These are phyloP conservation scores for Chromobotia macracanthus DNA, from an alignment of 2,797 vertebrate species.

Conservation along the genomic window DNA sequence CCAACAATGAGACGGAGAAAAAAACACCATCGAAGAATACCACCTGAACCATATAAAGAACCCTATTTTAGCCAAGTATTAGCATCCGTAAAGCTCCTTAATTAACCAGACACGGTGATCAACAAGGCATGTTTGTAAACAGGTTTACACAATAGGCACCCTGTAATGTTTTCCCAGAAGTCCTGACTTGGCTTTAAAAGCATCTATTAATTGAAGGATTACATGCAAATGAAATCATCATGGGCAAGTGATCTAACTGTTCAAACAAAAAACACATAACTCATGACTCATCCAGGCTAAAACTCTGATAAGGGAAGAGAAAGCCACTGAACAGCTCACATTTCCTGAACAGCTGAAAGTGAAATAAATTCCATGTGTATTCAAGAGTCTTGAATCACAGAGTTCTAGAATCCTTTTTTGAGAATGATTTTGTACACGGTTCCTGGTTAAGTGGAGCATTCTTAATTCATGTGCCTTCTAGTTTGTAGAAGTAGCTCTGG, in stretches of 20 bases:
- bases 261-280: constrained; percentile 41
- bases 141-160: constrained; percentile 45
- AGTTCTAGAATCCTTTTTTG: background rate
- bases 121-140: constrained; percentile 49
- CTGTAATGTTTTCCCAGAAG: constrained; percentile 40
- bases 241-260: constrained; percentile 14
- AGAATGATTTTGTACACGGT: too few relatives aligned
- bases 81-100: constrained; percentile 5
- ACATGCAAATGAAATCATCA: constrained; percentile 41
- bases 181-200: constrained; percentile 43
- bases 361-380: background rate
- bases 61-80: background rate
- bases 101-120: constrained; percentile 14
- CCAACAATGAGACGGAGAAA: background rate
- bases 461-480: background rate
- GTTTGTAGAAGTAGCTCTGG: background rate
- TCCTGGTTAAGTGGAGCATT: too few relatives aligned
- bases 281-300: constrained; percentile 23
- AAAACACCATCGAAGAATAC: background rate
- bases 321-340: background rate
- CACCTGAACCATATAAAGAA: background rate
- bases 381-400: background rate
- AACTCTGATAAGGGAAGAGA: background rate
- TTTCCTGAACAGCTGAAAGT: background rate
- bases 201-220: constrained; percentile 39